Evolutionary conservation across 2,113 vertebrate species (phyloP).

Genomic region (Cyprinodon brontotheroides): DNA sequence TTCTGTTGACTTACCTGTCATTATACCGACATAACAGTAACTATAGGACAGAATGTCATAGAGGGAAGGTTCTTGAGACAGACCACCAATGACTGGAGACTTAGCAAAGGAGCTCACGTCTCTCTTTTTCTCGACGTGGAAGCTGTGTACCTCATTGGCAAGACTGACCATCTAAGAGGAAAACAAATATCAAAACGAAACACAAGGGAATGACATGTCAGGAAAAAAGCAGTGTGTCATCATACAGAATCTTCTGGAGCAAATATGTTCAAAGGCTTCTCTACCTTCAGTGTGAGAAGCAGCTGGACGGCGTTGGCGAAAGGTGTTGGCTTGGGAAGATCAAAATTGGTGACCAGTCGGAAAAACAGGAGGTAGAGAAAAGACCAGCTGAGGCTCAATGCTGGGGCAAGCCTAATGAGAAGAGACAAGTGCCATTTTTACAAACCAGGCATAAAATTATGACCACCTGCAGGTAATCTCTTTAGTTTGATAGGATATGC

Average conservation of each 20-base stretch:
- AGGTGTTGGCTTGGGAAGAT: conserved; percentile 83
- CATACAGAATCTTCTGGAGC: background rate
- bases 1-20: conserved; percentile 83
- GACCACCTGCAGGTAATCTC: background rate
- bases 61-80: conserved; percentile 82
- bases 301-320: conserved; percentile 90
- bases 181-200: conserved; percentile 1
- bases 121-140: conserved; percentile 82
- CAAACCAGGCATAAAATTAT: background rate
- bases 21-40: conserved; percentile 90
- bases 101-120: conserved; percentile 83
- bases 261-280: background rate
- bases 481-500: no score
- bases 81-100: conserved; percentile 73
- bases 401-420: conserved; percentile 79
- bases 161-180: conserved; percentile 88
- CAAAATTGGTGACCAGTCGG: conserved; percentile 78
- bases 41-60: conserved; percentile 86
- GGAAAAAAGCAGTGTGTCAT: background rate
- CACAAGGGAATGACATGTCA: background rate
- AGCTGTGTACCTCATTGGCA: conserved; percentile 86
- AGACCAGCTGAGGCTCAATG: conserved; percentile 85
- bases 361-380: conserved; percentile 93
- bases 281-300: conserved; percentile 89
- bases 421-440: background rate